These are phyloP conservation scores for Luperina nickerlii DNA, from an alignment of 2,888 invertebrate genomes.

Conservation along the genomic window DNA sequence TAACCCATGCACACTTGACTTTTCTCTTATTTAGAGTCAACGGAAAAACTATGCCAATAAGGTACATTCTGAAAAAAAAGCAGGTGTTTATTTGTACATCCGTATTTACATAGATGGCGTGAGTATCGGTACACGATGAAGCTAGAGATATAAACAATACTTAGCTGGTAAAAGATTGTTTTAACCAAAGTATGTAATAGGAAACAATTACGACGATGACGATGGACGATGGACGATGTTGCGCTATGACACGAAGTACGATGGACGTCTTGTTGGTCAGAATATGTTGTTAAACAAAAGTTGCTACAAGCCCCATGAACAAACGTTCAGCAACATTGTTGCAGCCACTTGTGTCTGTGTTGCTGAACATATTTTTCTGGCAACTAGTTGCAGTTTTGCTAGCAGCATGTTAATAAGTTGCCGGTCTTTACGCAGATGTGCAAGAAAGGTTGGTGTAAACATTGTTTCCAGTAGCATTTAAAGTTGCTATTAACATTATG, in stretches of 20 bases:
- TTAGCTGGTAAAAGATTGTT: not conserved
- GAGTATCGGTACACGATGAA: not conserved
- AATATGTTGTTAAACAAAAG: not conserved
- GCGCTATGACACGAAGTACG: not conserved
- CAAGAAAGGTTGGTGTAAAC: not conserved
- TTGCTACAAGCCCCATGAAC: not conserved
- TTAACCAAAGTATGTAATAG: not conserved
- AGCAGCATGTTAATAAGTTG: not conserved
- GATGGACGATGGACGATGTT: too few relatives aligned
- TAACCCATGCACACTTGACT: not conserved
- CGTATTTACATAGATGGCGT: not conserved
- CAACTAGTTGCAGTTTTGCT: not conserved
- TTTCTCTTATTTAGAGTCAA: not conserved
- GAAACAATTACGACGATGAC: too few relatives aligned
- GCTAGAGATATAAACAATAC: not conserved
- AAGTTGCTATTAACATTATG: not conserved
- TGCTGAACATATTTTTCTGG: not conserved
- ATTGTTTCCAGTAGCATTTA: not conserved
- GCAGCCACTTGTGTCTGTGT: not conserved
- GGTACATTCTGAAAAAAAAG: not conserved
- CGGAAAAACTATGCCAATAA: not conserved
- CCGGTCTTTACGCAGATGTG: not conserved
- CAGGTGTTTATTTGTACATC: not conserved
- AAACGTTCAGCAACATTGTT: not conserved
- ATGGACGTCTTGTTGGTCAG: not conserved